phyloP scores from a whole-genome alignment of 2,797 vertebrate species.

The Loriculus beryllinus region DNA sequence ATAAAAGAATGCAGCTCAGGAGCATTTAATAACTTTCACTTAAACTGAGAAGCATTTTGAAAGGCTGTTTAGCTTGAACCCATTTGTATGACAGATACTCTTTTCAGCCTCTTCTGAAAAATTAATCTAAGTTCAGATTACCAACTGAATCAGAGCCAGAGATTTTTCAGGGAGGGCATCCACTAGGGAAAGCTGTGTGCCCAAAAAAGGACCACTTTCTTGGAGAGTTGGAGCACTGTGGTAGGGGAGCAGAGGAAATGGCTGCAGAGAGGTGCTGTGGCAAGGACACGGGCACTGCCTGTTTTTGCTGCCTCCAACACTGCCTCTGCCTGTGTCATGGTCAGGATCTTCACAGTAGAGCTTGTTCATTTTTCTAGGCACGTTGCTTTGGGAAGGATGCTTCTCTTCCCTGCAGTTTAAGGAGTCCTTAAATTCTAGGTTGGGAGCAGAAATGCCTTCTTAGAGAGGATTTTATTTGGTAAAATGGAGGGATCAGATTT shows the following conservation, averaged over 20 bases:
- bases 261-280: background rate
- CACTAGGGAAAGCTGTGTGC: background rate
- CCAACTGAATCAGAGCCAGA: background rate
- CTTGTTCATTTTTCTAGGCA: background rate
- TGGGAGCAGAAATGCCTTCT: background rate
- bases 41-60: background rate
- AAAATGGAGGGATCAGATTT: background rate
- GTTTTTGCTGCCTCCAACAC: rapidly evolving
- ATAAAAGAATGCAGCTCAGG: background rate
- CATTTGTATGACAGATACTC: background rate
- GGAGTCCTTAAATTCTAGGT: background rate
- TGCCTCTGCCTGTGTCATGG: rapidly evolving
- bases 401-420: background rate
- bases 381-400: rapidly evolving
- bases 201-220: background rate
- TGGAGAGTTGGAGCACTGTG: background rate
- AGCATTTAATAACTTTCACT: background rate
- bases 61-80: background rate
- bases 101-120: background rate
- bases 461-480: background rate
- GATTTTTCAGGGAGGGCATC: background rate
- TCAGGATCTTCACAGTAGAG: background rate
- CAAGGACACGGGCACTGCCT: background rate
- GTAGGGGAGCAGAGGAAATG: background rate
- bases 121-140: background rate